These are phyloP conservation scores for Dryadula phaetusa DNA, from an alignment of 2,888 invertebrate species.

Conservation along the genomic window DNA sequence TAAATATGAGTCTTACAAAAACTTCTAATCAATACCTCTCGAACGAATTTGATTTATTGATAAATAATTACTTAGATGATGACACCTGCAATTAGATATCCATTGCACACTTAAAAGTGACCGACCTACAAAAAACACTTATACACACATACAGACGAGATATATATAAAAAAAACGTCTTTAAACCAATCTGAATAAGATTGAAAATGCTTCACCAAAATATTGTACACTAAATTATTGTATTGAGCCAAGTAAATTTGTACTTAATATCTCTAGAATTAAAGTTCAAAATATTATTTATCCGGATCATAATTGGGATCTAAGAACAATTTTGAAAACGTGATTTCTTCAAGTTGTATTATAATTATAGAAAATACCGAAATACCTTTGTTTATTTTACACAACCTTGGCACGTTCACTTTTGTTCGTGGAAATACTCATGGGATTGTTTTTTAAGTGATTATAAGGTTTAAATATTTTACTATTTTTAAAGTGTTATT, in stretches of 20 bases:
- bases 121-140: constrained; percentile 2
- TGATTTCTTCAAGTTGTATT: constrained; percentile 54
- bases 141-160: no score
- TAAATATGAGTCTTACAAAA: not conserved
- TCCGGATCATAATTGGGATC: not conserved
- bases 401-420: constrained; percentile 51
- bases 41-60: constrained; percentile 49
- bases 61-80: constrained; percentile 51
- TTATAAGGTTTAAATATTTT: not conserved
- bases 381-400: constrained; percentile 52
- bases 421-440: constrained; percentile 26
- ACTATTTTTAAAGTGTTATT: no score
- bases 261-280: not conserved
- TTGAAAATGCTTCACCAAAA: not conserved
- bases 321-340: constrained; percentile 41
- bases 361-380: constrained; percentile 59
- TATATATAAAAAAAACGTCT: not conserved
- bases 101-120: constrained; percentile 45
- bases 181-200: not conserved
- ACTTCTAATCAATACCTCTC: constrained; percentile 12
- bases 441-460: constrained; percentile 2
- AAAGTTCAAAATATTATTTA: not conserved
- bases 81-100: constrained; percentile 52
- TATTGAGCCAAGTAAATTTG: not conserved
- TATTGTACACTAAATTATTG: not conserved